Conservation (phyloP, 2,797 vertebrate species). For the Dipus sagitta region DNA sequence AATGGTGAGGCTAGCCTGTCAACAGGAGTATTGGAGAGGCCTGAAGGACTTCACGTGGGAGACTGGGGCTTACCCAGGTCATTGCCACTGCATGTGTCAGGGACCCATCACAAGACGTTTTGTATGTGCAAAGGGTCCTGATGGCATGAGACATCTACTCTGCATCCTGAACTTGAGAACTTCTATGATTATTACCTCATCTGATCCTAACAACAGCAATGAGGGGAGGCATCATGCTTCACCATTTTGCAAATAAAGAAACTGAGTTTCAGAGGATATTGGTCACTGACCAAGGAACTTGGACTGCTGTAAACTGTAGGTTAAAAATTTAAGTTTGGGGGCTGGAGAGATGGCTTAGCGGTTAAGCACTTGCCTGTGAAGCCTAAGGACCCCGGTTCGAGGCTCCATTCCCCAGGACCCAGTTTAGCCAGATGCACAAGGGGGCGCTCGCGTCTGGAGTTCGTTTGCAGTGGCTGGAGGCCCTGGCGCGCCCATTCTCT, state of each 20-base stretch:
- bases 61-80: not conserved
- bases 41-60: not conserved
- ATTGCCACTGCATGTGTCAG: not conserved
- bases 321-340: not conserved
- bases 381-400: too few relatives aligned
- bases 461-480: too few relatives aligned
- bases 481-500: too few relatives aligned
- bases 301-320: not conserved
- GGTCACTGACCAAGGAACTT: not conserved
- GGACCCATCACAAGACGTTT: constrained; percentile 13
- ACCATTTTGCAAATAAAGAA: constrained; percentile 40
- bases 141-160: not conserved
- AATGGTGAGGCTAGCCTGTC: not conserved
- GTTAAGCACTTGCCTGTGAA: too few relatives aligned
- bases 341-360: too few relatives aligned
- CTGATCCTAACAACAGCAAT: fast-evolving
- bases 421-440: too few relatives aligned
- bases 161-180: fast-evolving
- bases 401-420: too few relatives aligned
- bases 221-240: not conserved
- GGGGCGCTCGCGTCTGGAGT: too few relatives aligned
- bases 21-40: not conserved
- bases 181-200: not conserved
- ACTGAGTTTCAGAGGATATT: not conserved
- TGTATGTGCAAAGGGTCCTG: not conserved